Evolutionary conservation across 2,888 invertebrate genomes (phyloP).

Genomic region (Drosophila melanosoma): DNA sequence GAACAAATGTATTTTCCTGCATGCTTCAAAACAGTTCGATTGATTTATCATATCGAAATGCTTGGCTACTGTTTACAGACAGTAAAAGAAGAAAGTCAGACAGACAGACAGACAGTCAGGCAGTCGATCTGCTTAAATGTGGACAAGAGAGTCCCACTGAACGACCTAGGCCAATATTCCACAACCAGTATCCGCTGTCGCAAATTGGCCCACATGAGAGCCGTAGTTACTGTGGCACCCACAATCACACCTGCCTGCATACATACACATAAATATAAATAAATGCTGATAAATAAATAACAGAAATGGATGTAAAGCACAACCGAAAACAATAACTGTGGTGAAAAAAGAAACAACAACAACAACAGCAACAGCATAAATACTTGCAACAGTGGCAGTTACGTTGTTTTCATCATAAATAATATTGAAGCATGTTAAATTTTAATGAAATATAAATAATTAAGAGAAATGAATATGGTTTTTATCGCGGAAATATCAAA

Average conservation of each 20-base stretch:
- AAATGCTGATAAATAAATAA: slow-evolving; percentile 60
- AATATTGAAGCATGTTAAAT: slow-evolving; percentile 41
- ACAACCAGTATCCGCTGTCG: slow-evolving; percentile 10
- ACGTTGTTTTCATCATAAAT: slow-evolving; percentile 37
- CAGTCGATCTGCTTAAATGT: slow-evolving; percentile 13
- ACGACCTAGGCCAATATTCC: slow-evolving; percentile 24
- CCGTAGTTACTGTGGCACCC: slow-evolving; percentile 1
- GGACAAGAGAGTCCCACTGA: not conserved
- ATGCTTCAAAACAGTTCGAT: not conserved
- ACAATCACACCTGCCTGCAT: not conserved
- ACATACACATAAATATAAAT: slow-evolving; percentile 56
- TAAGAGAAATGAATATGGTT: not conserved
- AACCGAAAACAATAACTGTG: slow-evolving; percentile 56
- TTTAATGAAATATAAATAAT: slow-evolving; percentile 37
- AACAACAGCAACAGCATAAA: slow-evolving; percentile 28
- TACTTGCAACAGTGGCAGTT: slow-evolving; percentile 31
- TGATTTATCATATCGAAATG: not conserved
- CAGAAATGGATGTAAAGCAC: slow-evolving; percentile 40
- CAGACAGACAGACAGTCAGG: not conserved
- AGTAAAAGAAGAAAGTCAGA: not conserved
- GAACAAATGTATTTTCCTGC: not conserved
- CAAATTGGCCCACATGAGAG: slow-evolving; percentile 21
- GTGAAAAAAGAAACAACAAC: not conserved
- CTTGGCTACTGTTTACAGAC: not conserved
- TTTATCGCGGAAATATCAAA: not conserved